Evolutionary conservation across 2,797 vertebrate genomes (phyloP).

Genomic region (Brachyalestes nurse): DNA sequence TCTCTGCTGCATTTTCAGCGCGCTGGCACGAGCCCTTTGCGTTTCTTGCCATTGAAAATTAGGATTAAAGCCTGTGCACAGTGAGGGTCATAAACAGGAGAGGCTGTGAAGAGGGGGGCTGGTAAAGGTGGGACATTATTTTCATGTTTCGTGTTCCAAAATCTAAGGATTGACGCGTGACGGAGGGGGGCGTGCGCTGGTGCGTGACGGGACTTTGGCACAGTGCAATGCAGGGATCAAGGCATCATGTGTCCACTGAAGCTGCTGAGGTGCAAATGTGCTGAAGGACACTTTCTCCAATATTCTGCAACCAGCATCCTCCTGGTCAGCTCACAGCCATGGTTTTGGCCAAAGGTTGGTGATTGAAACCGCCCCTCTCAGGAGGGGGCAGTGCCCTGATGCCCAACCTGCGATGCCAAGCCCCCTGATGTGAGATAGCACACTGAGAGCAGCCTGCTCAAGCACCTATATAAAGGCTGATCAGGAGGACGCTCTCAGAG

Average conservation of each 20-base stretch:
- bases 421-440: constrained; percentile 51
- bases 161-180: no score
- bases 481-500: constrained; percentile 18
- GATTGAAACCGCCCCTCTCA: neutral
- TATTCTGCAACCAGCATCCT: neutral
- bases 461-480: constrained; percentile 59
- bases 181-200: neutral
- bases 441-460: constrained; percentile 5
- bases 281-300: neutral
- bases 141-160: no score
- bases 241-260: neutral
- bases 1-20: neutral
- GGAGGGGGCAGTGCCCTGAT: neutral
- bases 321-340: neutral
- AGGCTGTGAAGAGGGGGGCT: neutral
- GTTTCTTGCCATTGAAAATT: neutral
- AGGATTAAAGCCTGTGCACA: neutral
- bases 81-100: neutral
- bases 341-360: neutral
- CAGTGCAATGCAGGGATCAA: neutral
- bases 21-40: neutral
- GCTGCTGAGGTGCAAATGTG: neutral
- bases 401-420: constrained; percentile 47
- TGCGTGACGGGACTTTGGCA: neutral
- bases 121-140: neutral